Base-by-base conservation (phyloP, 2,113 vertebrate species). In the Semicossyphus pulcher region DNA sequence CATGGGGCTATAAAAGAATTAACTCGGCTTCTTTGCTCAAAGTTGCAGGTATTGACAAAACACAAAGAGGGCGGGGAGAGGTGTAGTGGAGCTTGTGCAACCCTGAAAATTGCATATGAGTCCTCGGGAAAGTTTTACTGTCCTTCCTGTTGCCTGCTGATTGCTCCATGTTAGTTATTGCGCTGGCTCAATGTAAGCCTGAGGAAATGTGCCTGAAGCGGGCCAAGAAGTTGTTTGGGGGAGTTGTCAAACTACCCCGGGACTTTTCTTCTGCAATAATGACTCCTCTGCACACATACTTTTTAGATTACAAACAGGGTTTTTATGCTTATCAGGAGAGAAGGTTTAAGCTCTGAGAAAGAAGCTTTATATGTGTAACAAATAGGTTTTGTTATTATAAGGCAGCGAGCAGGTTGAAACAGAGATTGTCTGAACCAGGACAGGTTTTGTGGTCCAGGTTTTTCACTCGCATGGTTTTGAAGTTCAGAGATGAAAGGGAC, bases 401-500 rank as follows among this genome's bases (percentile, higher is more conserved):
- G 36, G 41, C 14, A 37, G 54, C 36, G 66, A 76, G 63, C 66
- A 70, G 61, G 32, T 44, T 45, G 62, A 62, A 68, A 28, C 66
- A 34, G 75, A 60, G 68, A 49, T 56, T 18, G 66, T 71, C 52
- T 75, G 71, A 74, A 54, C 52, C 75, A 49, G 76, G 75, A 45
- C 73, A 75, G 78, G 60, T 84, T 88, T 49, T 66, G 54, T 58
- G 68, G 85, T 79, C 84, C 75, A 78, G 82, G 72, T 85, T 85
- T 74, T 69, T 70, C 80, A 79, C 52, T 29, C 1, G 20, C 69
- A n/a, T 1, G 78, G 86, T 87, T 87, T 92, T 93, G 89, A 93
- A 87, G 91, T 89, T 86, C 56, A 72, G 72, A 91, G 87, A 93
- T 93, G 85, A 93, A 93, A 92, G 91, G 72, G 86, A 66, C 76